Evolutionary conservation across 2,797 vertebrate species (phyloP).

Genomic region (Pangasius macronema): DNA sequence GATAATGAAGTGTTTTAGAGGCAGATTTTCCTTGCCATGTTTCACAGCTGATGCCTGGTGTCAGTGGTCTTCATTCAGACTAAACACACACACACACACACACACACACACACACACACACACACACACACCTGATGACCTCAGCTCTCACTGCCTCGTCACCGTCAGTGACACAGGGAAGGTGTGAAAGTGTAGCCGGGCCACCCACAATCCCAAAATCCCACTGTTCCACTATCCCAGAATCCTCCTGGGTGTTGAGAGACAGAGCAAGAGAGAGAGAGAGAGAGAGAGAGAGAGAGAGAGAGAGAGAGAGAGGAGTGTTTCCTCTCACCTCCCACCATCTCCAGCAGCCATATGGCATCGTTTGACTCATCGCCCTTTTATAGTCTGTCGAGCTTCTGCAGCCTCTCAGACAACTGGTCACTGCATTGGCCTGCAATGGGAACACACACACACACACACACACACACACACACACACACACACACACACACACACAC

Average conservation of each 20-base stretch:
- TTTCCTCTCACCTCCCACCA: conserved; percentile 51
- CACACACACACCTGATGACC: conserved; percentile 41
- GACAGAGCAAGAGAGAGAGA: neutral
- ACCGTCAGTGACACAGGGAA: conserved; percentile 43
- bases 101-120: conserved; percentile 1
- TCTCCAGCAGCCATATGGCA: conserved; percentile 52
- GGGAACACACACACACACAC: neutral
- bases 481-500: neutral
- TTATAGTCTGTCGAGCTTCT: conserved; percentile 32
- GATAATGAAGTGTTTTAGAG: neutral
- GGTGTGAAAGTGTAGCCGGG: conserved; percentile 53
- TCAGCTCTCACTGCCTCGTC: conserved; percentile 41
- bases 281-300: neutral
- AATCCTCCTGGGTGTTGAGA: conserved; percentile 15
- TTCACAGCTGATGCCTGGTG: neutral
- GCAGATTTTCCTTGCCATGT: neutral
- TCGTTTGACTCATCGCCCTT: conserved; percentile 41
- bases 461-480: conserved; percentile 1
- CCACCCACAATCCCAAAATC: conserved; percentile 55
- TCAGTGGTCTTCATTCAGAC: neutral
- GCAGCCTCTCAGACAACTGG: neutral
- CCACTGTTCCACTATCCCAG: neutral
- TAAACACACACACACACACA: neutral
- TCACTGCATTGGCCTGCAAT: neutral
- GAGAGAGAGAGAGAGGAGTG: neutral